A percentile compares a stretch with the other conserved stretches of the same genome.
Conservation (phyloP, 1,140 invertebrate genomes). For the Hormaphis cornu region DNA sequence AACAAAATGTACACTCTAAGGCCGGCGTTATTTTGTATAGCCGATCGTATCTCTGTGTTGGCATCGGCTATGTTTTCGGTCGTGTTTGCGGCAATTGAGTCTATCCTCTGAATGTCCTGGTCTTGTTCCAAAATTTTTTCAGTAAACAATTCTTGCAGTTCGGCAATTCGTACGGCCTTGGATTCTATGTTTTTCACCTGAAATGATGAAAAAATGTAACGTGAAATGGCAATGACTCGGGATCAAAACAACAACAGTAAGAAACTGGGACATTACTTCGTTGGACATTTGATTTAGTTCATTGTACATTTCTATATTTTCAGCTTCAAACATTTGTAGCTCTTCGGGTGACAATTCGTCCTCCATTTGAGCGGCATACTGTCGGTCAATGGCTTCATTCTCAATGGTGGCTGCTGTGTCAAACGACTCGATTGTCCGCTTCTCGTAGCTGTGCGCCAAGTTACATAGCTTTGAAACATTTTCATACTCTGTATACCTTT, state of each 20-base stretch:
- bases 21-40: conserved; percentile 91
- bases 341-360: conserved; percentile 72
- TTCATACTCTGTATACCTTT: conserved; percentile 69
- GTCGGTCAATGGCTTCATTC: conserved; percentile 20
- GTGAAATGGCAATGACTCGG: conserved; percentile 43
- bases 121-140: conserved; percentile 96
- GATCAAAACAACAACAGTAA: neutral
- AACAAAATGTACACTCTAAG: conserved; percentile 89
- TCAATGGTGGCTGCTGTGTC: neutral
- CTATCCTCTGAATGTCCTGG: conserved; percentile 80
- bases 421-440: neutral
- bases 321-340: conserved; percentile 78
- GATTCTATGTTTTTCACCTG: conserved; percentile 79
- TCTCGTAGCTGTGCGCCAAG: conserved; percentile 34
- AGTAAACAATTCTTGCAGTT: conserved; percentile 92
- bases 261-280: conserved; percentile 45
- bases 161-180: conserved; percentile 90
- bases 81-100: conserved; percentile 73
- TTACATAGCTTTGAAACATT: conserved; percentile 62
- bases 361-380: conserved; percentile 42
- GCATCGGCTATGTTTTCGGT: conserved; percentile 93
- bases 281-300: conserved; percentile 67
- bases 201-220: conserved; percentile 45
- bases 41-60: conserved; percentile 92
- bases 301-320: conserved; percentile 72